Evolutionary conservation across 64 coral and sea anemone genomes (phyloP).

Genomic region (Stichodactyla mertensii): DNA sequence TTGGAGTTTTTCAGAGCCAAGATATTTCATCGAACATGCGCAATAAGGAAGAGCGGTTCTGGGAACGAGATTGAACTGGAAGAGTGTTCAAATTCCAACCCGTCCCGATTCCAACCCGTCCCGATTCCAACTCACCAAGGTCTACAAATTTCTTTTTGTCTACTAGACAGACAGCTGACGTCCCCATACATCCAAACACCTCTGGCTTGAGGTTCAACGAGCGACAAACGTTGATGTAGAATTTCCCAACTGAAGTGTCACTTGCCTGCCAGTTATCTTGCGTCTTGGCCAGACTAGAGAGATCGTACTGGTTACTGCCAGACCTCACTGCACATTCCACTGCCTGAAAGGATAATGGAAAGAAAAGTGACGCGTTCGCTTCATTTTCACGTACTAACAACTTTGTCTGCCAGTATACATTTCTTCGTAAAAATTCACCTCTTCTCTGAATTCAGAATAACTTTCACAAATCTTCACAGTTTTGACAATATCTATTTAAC

Average conservation of each 20-base stretch:
- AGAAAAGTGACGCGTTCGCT: neutral
- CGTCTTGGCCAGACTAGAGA: conserved; percentile 68
- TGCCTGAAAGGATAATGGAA: conserved; percentile 24
- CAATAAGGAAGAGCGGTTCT: no score
- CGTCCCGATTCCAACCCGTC: neutral
- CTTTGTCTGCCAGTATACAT: no score
- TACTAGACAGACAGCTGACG: conserved; percentile 54
- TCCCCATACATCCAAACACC: conserved; percentile 48
- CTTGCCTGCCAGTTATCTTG: conserved; percentile 62
- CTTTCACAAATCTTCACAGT: no score
- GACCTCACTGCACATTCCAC: conserved; percentile 67
- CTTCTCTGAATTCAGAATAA: no score
- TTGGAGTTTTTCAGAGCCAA: no score
- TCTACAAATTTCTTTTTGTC: conserved; percentile 17
- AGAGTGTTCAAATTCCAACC: no score
- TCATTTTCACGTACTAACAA: no score
- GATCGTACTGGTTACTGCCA: conserved; percentile 59
- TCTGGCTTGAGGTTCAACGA: conserved; percentile 42
- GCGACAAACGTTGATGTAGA: conserved; percentile 83
- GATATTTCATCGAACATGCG: no score
- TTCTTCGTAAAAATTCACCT: no score
- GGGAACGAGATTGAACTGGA: no score
- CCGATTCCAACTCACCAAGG: conserved; percentile 42
- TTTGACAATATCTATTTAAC: no score
- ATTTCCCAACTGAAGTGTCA: conserved; percentile 1